Conservation (phyloP, 2,797 vertebrate species). For the Esox masquinongy region DNA sequence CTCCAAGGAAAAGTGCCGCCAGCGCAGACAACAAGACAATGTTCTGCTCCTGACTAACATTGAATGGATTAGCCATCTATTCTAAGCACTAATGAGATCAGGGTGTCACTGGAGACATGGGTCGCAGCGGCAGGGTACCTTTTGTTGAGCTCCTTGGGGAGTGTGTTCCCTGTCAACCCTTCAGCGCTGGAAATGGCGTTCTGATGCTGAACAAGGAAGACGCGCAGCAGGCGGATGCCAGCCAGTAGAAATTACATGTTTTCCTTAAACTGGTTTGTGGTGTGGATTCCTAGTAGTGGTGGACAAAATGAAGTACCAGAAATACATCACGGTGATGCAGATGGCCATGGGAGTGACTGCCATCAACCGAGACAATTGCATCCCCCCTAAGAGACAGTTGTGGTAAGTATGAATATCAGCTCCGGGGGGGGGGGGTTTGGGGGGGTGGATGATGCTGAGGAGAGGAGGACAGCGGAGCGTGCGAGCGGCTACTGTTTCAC, state of each 20-base stretch:
- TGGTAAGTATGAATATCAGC: slow-evolving; percentile 83
- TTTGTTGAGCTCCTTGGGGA: slow-evolving; percentile 68
- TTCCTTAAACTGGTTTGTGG: slow-evolving; percentile 73
- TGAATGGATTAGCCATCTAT: slow-evolving; percentile 81
- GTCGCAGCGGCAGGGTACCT: slow-evolving; percentile 68
- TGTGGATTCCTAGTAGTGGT: slow-evolving; percentile 73
- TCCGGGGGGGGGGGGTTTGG: not conserved
- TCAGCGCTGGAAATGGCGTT: slow-evolving; percentile 72
- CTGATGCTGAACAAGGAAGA: slow-evolving; percentile 57
- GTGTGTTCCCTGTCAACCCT: slow-evolving; percentile 51
- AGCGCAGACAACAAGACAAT: slow-evolving; percentile 63
- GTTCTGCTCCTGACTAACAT: slow-evolving; percentile 68
- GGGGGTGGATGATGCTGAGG: slow-evolving; percentile 2
- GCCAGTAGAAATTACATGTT: slow-evolving; percentile 51
- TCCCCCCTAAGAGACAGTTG: slow-evolving; percentile 92
- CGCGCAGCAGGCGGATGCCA: slow-evolving; percentile 67
- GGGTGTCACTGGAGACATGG: slow-evolving; percentile 66
- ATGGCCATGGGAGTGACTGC: slow-evolving; percentile 99
- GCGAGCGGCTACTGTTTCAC: slow-evolving; percentile 12
- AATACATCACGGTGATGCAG: slow-evolving; percentile 99
- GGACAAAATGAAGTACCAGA: slow-evolving; percentile 97
- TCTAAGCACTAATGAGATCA: slow-evolving; percentile 86
- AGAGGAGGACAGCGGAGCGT: slow-evolving; percentile 15
- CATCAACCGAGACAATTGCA: slow-evolving; percentile 93
- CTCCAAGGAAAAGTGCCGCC: slow-evolving; percentile 48